Evolutionary conservation across 2,888 invertebrate genomes (phyloP).

Genomic region (Carpatolechia fugitivella): DNA sequence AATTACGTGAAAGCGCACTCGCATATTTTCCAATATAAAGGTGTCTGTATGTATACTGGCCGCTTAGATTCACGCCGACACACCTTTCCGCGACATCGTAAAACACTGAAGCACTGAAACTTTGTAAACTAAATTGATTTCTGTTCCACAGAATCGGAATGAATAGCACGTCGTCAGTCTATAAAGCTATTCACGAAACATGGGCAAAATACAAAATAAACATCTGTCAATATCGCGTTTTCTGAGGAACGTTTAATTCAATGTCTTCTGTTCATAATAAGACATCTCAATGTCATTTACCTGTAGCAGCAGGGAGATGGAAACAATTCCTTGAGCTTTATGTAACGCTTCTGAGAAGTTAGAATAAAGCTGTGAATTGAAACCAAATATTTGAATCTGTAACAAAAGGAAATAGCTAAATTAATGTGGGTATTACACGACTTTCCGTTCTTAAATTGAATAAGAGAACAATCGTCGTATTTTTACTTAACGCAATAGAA

Average conservation of each 20-base stretch:
- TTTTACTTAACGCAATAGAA: slow-evolving; percentile 2
- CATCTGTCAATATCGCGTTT: background rate
- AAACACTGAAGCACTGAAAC: background rate
- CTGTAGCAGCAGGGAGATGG: slow-evolving; percentile 95
- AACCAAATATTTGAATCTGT: slow-evolving; percentile 98
- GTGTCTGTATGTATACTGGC: slow-evolving; percentile 1
- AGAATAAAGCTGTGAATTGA: slow-evolving; percentile 97
- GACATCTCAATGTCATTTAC: slow-evolving; percentile 71
- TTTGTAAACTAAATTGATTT: slow-evolving; percentile 1
- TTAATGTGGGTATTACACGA: slow-evolving; percentile 19
- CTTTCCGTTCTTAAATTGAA: slow-evolving; percentile 10
- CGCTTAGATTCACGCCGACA: slow-evolving; percentile 6
- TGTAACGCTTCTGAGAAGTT: slow-evolving; percentile 97
- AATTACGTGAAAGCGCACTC: slow-evolving; percentile 55
- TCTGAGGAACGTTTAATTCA: slow-evolving; percentile 1
- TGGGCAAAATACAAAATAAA: background rate
- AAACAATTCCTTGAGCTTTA: slow-evolving; percentile 96
- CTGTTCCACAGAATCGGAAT: background rate
- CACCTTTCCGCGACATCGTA: slow-evolving; percentile 7
- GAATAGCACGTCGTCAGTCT: background rate
- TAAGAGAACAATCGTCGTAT: slow-evolving; percentile 9
- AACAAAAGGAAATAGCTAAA: slow-evolving; percentile 57
- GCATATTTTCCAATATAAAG: slow-evolving; percentile 24
- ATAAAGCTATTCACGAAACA: background rate
- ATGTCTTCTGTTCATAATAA: slow-evolving; percentile 1